Evolutionary conservation across 2,888 invertebrate species (phyloP), one percentile per base, ranked within the genome.

Genomic region (Thymelicus lineola): DNA sequence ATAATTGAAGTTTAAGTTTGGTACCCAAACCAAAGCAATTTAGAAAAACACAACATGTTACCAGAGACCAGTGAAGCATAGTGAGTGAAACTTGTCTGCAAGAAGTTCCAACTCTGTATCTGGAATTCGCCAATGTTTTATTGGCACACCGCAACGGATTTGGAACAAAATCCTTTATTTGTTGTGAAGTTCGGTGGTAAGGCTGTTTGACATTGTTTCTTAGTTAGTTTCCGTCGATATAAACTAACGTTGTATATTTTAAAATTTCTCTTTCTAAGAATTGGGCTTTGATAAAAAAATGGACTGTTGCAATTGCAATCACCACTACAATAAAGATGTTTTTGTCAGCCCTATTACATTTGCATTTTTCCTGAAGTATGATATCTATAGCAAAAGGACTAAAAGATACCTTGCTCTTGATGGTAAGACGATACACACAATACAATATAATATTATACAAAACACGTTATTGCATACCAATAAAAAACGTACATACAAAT

Each of bases 91-190:
- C 68, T 67, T 68, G 61, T 42, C 46, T 61, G 42, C 28, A 12
- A 46, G 45, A 36, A 57, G 57, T 65, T 65, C 57, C 2, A 46
- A 7, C 15, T 57, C 38, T 48, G 42, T 17, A 42, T 59, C 50
- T 50, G 45, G 57, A 70, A 57, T 58, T 17, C 55, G 62, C 46
- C 62, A 57, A 62, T 63, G 69, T 70, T 64, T 59, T 59, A 70
- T 64, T 70, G 58, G 64, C 50, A 59, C 58, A 50, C 70, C 70
- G 59, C 70, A 64, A 64, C 62, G 57, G 48, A 48, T 63, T 63
- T 57, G 45, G 46, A 57, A 45, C 57, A 57, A 63, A 57, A 58
- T 69, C 68, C 57, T 69, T 69, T 62, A 69, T 69, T 69, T 62
- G 68, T 63, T 46, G 57, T 57, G 46, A 69, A 69, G 57, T 69